These are phyloP conservation scores for Aptenodytes patagonicus DNA, from an alignment of 2,113 vertebrate species.

Conservation along the genomic window DNA sequence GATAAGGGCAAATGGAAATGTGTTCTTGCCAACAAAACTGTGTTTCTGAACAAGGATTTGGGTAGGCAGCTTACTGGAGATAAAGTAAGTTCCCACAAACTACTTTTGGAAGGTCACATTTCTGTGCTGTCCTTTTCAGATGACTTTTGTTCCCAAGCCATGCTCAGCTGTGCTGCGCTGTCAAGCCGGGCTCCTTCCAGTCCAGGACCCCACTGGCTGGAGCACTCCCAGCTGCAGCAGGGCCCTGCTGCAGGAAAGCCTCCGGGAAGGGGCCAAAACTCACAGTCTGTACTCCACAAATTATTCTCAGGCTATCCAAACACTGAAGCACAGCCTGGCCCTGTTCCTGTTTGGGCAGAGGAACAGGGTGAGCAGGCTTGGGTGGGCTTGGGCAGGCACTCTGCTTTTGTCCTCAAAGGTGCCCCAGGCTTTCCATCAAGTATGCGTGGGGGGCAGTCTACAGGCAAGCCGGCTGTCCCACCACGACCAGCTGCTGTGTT, in stretches of 20 bases:
- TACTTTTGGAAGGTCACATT: background rate
- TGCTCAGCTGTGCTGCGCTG: background rate
- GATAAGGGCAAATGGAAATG: background rate
- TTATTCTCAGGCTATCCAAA: background rate
- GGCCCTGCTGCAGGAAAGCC: background rate
- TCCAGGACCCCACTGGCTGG: background rate
- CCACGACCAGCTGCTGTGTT: background rate
- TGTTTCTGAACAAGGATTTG: background rate
- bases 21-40: background rate
- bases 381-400: background rate
- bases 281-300: background rate
- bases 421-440: background rate
- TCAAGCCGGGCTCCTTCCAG: background rate
- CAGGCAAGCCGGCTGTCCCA: background rate
- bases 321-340: background rate
- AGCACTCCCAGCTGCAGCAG: background rate
- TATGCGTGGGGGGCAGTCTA: background rate
- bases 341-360: background rate
- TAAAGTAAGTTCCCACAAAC: background rate
- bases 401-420: background rate
- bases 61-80: background rate
- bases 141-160: background rate
- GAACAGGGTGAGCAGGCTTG: background rate
- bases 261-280: background rate
- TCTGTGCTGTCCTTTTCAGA: background rate